phyloP scores from a whole-genome alignment of 2,113 vertebrate genomes.

The Dissostichus mawsoni region DNA sequence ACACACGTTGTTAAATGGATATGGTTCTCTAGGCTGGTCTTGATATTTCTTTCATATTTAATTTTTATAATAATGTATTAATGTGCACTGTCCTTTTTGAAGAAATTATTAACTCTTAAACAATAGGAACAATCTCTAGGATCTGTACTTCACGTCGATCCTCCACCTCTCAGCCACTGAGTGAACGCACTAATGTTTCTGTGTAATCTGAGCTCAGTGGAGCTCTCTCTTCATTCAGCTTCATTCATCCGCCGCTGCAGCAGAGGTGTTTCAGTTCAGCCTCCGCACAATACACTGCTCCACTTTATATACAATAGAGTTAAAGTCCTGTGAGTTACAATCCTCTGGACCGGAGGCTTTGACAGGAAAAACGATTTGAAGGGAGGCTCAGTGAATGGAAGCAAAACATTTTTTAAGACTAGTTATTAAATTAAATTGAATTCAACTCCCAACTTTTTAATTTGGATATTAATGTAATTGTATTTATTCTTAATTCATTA shows the following conservation, averaged over 20 bases:
- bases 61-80: too few relatives aligned
- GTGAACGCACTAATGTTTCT: conserved; percentile 11
- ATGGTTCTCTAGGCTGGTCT: background rate
- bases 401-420: too few relatives aligned
- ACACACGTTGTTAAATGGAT: background rate
- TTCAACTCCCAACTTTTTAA: too few relatives aligned
- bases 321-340: background rate
- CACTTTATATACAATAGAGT: background rate
- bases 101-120: too few relatives aligned
- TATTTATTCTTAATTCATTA: too few relatives aligned
- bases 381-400: too few relatives aligned
- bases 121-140: too few relatives aligned
- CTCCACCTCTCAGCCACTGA: background rate
- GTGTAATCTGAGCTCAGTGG: conserved; percentile 46
- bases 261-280: background rate
- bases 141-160: too few relatives aligned
- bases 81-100: too few relatives aligned
- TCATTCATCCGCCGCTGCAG: conserved; percentile 15
- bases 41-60: background rate
- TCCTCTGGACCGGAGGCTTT: background rate
- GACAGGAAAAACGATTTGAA: background rate
- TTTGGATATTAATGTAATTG: too few relatives aligned
- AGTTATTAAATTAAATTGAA: too few relatives aligned
- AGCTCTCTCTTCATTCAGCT: conserved; percentile 39
- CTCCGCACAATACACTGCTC: background rate